Evolutionary conservation across 1,140 invertebrate genomes (phyloP), one percentile per base, ranked within the genome.

Genomic region (Drosophila prosaltans): DNA sequence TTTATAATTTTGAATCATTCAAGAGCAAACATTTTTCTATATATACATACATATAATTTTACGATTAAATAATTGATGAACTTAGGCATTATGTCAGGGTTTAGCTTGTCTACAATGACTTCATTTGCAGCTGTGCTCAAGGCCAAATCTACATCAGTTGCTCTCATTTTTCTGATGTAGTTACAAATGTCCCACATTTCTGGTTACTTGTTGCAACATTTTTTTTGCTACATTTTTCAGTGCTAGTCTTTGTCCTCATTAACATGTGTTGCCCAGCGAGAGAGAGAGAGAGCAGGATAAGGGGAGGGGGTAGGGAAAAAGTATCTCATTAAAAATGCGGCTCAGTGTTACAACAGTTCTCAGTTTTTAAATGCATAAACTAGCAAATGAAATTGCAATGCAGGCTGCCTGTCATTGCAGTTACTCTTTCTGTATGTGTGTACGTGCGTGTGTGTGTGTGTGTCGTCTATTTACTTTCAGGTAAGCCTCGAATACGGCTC

Each of bases 261-360:
- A 86, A 80, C 72, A 72, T 64, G 72, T 74, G 65, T 65, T 51
- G 45, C 21, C 21, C 45, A 16, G 45, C 2, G 21, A 5, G 16
- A 21, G 21, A 9, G 21, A 5, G n/a, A 16, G 45, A 16, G 21
- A 16, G 45, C 2, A 48, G 16, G 16, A 8, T 48, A 9, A 48
- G 21, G n/a, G 6, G 43, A 5, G n/a, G 45, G 45, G 45, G 21
- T 36, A 8, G 45, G 8, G 8, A 24, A 80, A 86, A 77, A 69
- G 80, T 68, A 71, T 83, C 83, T 86, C 83, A 86, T 86, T 86
- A 86, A 86, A 88, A 83, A 78, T 55, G 80, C 63, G 75, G 51
- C 69, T 62, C 59, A 40, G 26, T 36, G 45, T 21, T 51, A 51
- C 62, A 58, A 51, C 62, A 58, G n/a, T 64, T 80, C 66, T 60